Conservation (phyloP, 2,888 invertebrate genomes). For the Bedellia somnulentella region DNA sequence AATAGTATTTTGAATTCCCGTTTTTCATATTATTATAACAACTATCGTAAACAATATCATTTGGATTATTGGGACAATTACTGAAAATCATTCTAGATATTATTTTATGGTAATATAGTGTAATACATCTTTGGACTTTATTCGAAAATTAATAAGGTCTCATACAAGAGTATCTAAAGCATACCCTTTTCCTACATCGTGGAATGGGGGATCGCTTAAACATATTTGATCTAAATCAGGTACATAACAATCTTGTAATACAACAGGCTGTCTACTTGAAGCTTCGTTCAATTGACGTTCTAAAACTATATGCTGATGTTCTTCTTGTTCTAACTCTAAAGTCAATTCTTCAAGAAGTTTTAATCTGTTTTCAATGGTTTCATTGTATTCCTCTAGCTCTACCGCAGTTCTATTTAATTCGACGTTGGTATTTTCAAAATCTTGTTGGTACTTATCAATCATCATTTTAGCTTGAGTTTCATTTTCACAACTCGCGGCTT, state of each 20-base stretch:
- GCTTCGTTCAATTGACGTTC: slow-evolving; percentile 47
- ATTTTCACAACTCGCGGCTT: slow-evolving; percentile 48
- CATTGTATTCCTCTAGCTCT: slow-evolving; percentile 50
- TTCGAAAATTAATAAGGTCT: no score
- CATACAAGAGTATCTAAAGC: slow-evolving; percentile 53
- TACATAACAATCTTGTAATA: slow-evolving; percentile 46
- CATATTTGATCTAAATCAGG: slow-evolving; percentile 38
- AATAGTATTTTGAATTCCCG: no score
- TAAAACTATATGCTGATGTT: slow-evolving; percentile 46
- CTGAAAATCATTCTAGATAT: no score
- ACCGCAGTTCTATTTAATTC: slow-evolving; percentile 57
- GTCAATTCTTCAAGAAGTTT: slow-evolving; percentile 56
- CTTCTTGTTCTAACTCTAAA: slow-evolving; percentile 52
- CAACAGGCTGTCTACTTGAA: slow-evolving; percentile 44
- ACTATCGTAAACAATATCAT: no score
- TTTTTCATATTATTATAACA: no score
- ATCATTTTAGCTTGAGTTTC: slow-evolving; percentile 47
- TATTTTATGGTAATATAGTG: no score
- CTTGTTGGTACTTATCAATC: slow-evolving; percentile 53
- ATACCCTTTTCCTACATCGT: slow-evolving; percentile 23
- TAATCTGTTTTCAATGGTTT: slow-evolving; percentile 54
- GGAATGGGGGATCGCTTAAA: slow-evolving; percentile 3
- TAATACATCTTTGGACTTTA: no score
- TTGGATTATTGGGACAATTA: no score
- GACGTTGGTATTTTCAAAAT: slow-evolving; percentile 44